Percentiles rank a stretch among this genome's conserved stretches.
phyloP scores from a whole-genome alignment of 2,797 vertebrate species.

The Leucoraja ocellata region DNA sequence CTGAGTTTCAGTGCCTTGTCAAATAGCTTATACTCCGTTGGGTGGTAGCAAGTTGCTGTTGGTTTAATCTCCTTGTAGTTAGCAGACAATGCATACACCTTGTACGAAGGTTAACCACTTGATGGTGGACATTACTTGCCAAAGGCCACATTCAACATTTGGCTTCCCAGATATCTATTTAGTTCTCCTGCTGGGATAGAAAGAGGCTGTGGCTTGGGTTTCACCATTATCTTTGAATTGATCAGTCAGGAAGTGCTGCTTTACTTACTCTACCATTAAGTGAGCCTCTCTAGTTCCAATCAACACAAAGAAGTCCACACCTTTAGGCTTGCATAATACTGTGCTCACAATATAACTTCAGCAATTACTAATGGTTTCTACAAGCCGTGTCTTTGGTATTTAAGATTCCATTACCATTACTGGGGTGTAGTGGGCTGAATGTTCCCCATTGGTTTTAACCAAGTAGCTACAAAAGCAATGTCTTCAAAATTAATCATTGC shows the following conservation, averaged over 20 bases:
- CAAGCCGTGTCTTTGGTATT: conserved; percentile 49
- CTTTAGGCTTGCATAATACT: conserved; percentile 50
- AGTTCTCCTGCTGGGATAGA: conserved; percentile 14
- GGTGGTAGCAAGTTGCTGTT: neutral
- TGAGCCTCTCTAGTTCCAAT: conserved; percentile 46
- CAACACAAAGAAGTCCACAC: conserved; percentile 49
- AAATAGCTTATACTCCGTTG: neutral
- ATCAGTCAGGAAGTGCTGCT: conserved; percentile 56
- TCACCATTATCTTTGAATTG: conserved; percentile 56
- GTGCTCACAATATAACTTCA: conserved; percentile 46
- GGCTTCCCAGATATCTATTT: conserved; percentile 4
- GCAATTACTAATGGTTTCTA: conserved; percentile 44
- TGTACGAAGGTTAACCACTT: conserved; percentile 32
- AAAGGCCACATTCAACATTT: conserved; percentile 29
- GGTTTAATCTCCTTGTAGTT: conserved; percentile 18
- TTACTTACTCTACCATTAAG: conserved; percentile 46
- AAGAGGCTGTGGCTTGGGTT: conserved; percentile 50
- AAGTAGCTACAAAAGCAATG: neutral
- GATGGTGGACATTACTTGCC: conserved; percentile 28
- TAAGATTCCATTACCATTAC: conserved; percentile 40
- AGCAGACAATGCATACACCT: neutral
- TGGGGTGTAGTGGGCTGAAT: conserved; percentile 42
- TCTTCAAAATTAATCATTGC: conserved; percentile 2
- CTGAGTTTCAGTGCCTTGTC: conserved; percentile 2
- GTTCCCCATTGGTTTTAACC: neutral